phyloP scores from a whole-genome alignment of 2,797 vertebrate species.

The Micromesistius poutassou region DNA sequence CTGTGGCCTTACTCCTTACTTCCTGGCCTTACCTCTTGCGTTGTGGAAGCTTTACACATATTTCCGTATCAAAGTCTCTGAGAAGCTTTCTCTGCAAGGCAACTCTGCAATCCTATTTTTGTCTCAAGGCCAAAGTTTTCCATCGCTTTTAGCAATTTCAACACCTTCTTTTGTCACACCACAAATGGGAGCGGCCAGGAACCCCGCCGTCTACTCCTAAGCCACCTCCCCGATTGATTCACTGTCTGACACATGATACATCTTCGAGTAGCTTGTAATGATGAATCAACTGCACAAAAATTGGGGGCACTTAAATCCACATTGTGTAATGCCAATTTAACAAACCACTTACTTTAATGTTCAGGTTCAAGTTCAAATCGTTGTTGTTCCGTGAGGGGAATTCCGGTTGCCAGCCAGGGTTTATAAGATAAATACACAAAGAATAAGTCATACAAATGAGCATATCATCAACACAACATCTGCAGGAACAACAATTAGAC shows the following conservation, averaged over 20 bases:
- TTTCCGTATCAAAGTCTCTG: slow-evolving; percentile 52
- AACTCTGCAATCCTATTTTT: background rate
- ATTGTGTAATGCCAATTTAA: background rate
- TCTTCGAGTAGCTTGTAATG: background rate
- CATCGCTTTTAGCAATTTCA: background rate
- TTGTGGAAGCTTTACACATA: slow-evolving; percentile 67
- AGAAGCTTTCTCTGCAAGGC: slow-evolving; percentile 44
- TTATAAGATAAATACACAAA: no score
- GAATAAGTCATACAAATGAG: no score
- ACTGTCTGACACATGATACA: background rate
- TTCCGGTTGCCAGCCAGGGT: no score
- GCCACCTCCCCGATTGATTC: background rate
- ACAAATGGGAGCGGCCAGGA: background rate
- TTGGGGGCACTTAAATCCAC: background rate
- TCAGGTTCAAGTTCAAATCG: no score
- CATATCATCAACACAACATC: no score
- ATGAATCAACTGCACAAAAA: background rate
- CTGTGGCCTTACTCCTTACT: no score
- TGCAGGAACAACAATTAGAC: no score
- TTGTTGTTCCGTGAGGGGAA: no score
- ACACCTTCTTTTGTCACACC: background rate
- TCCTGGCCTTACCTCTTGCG: slow-evolving; percentile 27
- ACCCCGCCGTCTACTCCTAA: background rate
- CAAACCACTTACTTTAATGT: background rate
- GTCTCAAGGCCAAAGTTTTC: background rate